Percentiles rank a stretch among this genome's conserved stretches.
phyloP scores from a whole-genome alignment of 2,888 invertebrate genomes.

The Calameuta idolon region DNA sequence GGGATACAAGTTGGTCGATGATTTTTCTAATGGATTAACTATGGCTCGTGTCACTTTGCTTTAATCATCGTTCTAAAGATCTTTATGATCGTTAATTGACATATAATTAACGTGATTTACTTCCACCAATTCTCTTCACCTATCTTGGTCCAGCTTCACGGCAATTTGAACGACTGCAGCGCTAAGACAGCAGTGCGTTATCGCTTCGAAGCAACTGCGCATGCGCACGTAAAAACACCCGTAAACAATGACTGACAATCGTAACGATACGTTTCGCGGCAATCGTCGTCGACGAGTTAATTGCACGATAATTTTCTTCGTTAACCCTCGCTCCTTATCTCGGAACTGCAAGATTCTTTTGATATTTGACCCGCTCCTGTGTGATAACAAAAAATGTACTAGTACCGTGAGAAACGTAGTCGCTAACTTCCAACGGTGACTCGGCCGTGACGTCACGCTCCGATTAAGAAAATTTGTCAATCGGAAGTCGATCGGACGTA shows the following conservation, averaged over 20 bases:
- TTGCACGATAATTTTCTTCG: not conserved
- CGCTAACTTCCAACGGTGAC: not conserved
- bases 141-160: not conserved
- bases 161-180: not conserved
- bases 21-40: too few species aligned
- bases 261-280: not conserved
- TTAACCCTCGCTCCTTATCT: not conserved
- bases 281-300: not conserved
- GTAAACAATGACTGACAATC: not conserved
- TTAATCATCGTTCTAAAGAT: not conserved
- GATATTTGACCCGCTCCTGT: not conserved
- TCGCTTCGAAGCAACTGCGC: not conserved
- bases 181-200: not conserved
- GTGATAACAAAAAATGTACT: not conserved
- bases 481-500: slow-evolving; percentile 15
- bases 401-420: not conserved
- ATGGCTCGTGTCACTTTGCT: not conserved
- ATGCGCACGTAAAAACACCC: not conserved
- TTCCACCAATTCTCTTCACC: not conserved
- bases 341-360: not conserved
- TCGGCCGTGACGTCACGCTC: not conserved
- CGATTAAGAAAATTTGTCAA: not conserved
- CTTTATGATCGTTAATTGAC: not conserved
- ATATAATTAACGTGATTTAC: not conserved
- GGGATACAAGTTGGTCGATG: too few species aligned